A percentile compares a stretch with the other conserved stretches of the same genome.
These are phyloP conservation scores for Nesogale talazaci DNA, from an alignment of 2,113 vertebrate species.

Conservation along the genomic window DNA sequence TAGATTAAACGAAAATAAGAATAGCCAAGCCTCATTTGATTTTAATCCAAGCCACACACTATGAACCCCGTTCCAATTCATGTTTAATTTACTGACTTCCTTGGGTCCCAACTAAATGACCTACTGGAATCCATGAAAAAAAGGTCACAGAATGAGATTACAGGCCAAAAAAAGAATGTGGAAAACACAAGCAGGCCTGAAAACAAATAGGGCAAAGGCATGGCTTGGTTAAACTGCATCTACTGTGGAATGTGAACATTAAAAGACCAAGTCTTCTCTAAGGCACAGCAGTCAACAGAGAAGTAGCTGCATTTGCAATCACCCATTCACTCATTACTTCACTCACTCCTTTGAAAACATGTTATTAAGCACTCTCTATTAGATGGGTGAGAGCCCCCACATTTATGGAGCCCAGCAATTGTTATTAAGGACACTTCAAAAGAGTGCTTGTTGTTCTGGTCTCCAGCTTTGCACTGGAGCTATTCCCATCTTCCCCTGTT, in stretches of 20 bases:
- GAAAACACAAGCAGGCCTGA: constrained; percentile 78
- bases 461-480: neutral
- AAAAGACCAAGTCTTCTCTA: neutral
- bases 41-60: constrained; percentile 75
- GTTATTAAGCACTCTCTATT: neutral
- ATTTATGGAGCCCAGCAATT: neutral
- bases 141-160: constrained; percentile 77
- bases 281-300: neutral
- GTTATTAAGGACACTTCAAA: neutral
- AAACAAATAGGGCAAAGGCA: constrained; percentile 75
- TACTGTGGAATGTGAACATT: constrained; percentile 70
- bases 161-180: constrained; percentile 81
- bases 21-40: constrained; percentile 76
- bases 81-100: constrained; percentile 80
- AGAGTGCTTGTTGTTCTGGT: neutral
- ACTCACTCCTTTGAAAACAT: neutral
- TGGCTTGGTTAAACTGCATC: constrained; percentile 68
- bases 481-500: neutral
- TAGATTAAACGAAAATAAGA: constrained; percentile 79
- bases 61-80: constrained; percentile 76
- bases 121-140: constrained; percentile 80
- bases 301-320: neutral
- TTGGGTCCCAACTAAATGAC: constrained; percentile 77
- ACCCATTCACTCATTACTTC: neutral
- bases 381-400: neutral